Evolutionary conservation across 2,797 vertebrate genomes (phyloP), one percentile per base, ranked within the genome.

Genomic region (Lophius americanus): DNA sequence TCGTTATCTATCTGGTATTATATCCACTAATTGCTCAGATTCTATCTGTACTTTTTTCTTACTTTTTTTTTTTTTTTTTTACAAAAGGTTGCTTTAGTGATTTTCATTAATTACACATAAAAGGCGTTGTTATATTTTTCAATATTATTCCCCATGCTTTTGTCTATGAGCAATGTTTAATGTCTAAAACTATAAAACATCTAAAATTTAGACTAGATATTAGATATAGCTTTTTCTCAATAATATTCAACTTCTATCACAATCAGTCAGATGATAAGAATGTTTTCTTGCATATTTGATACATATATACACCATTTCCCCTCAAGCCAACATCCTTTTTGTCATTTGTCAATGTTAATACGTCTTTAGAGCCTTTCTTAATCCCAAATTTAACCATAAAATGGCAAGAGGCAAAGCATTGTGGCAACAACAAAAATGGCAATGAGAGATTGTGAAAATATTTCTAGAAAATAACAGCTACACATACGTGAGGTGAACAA

Each of bases 101-200:
- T 93, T 93, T 94, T 91, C 87, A 93, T 94, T 94, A 94, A 94
- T 95, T 92, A 93, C 89, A 86, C 85, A 92, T 89, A 94, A 92
- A 80, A 76, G 48, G 82, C 85, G 80, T 93, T 93, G 95, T 95
- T 94, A 84, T 89, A 91, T 93, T 91, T 89, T 88, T 85, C 76
- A 91, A 23, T 23, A 23, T 90, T 94, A 90, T 91, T 90, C 82
- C 75, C 60, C 73, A 78, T 56, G 88, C 89, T 89, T 90, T 73
- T 90, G 70, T 78, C 76, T 74, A 55, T 87, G 78, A 84, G 43
- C 74, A 62, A 64, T 48, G 51, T 37, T 33, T 37, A 23, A 23
- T 23, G 23, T 23, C 23, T 23, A 23, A 23, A 23, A 23, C 23
- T 23, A 1, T 23, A 23, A 23, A 23, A 23, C 23, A 23, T 23